Evolutionary conservation across 2,113 vertebrate genomes (phyloP).

Genomic region (Paedocypris sp.): DNA sequence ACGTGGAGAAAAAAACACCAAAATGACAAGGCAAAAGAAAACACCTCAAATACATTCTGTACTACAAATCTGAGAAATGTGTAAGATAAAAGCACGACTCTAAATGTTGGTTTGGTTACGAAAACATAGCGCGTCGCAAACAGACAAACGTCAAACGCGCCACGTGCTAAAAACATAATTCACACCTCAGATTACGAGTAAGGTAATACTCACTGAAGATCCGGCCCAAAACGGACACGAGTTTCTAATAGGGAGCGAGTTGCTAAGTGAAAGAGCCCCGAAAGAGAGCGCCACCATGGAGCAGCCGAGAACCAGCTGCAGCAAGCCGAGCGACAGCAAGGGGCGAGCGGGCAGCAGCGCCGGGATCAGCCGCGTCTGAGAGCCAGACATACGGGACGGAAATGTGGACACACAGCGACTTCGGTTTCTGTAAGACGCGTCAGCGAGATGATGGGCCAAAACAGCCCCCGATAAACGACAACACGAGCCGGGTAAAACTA

Average conservation of each 20-base stretch:
- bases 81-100: no score
- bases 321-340: slow-evolving; percentile 65
- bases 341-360: slow-evolving; percentile 53
- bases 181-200: not conserved
- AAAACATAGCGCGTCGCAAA: no score
- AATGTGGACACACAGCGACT: slow-evolving; percentile 36
- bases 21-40: no score
- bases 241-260: slow-evolving; percentile 50
- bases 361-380: slow-evolving; percentile 36
- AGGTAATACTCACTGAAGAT: slow-evolving; percentile 65
- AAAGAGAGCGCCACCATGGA: slow-evolving; percentile 74
- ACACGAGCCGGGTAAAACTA: slow-evolving; percentile 69
- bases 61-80: no score
- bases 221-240: slow-evolving; percentile 75
- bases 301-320: slow-evolving; percentile 74
- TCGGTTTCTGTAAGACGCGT: slow-evolving; percentile 43
- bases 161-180: not conserved
- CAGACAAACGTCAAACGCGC: no score
- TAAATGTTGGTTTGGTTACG: no score
- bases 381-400: slow-evolving; percentile 37
- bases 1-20: no score
- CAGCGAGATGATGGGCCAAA: slow-evolving; percentile 42
- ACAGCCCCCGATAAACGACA: slow-evolving; percentile 58
- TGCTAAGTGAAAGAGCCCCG: slow-evolving; percentile 67
- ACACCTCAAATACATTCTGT: no score